phyloP scores from a whole-genome alignment of 2,113 vertebrate species.

The Genyomyrus donnyi region DNA sequence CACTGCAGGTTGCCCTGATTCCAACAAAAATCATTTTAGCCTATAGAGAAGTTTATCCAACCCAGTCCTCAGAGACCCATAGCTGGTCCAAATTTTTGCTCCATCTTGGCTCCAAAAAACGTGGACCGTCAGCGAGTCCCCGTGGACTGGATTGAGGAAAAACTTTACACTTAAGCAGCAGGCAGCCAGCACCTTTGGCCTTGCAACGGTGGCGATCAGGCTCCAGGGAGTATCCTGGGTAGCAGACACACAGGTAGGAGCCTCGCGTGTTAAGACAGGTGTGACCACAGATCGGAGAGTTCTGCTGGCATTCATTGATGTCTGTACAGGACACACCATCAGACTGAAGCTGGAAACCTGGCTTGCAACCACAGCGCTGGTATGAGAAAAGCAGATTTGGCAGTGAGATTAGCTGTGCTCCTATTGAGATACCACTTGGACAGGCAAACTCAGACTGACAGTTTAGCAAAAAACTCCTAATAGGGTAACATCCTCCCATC shows the following conservation, averaged over 20 bases:
- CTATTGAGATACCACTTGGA: not conserved
- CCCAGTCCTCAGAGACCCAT: not conserved
- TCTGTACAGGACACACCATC: conserved; percentile 60
- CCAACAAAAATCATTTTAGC: not conserved
- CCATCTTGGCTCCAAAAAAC: not conserved
- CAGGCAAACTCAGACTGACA: not conserved
- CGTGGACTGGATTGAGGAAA: not conserved
- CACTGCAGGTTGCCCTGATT: not conserved
- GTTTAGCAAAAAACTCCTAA: not conserved
- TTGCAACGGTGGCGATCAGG: conserved; percentile 71
- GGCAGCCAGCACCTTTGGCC: conserved; percentile 57
- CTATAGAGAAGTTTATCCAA: not conserved
- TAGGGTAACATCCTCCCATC: not conserved
- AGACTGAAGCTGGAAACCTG: conserved; percentile 58
- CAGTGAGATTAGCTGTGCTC: not conserved
- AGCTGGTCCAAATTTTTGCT: not conserved
- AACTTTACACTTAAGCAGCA: not conserved
- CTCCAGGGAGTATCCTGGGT: conserved; percentile 71
- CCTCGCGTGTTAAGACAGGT: conserved; percentile 67
- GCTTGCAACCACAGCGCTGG: conserved; percentile 71
- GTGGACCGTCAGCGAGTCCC: not conserved
- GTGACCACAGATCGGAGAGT: conserved; percentile 60
- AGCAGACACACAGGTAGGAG: conserved; percentile 71
- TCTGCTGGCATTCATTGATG: conserved; percentile 65
- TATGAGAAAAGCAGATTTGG: not conserved